These are phyloP conservation scores for Motacilla tschutschensis DNA, from an alignment of 2,113 vertebrate genomes.

Conservation along the genomic window DNA sequence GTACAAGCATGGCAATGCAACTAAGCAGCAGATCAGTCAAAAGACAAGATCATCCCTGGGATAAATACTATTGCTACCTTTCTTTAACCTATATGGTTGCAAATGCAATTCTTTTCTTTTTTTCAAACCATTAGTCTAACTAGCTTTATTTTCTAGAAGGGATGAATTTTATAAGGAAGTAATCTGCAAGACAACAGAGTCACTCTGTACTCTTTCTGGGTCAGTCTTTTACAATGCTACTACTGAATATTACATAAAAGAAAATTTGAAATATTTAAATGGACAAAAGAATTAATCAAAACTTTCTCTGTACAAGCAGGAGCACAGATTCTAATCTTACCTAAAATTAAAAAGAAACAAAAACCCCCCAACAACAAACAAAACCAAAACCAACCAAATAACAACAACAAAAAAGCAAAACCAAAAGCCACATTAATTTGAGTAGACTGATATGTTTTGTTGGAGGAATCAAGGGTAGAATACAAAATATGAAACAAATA, in stretches of 20 bases:
- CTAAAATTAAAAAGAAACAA: background rate
- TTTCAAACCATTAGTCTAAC: background rate
- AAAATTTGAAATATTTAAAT: background rate
- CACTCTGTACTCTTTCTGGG: background rate
- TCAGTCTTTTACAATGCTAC: background rate
- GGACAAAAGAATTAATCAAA: background rate
- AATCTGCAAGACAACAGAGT: background rate
- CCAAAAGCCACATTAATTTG: background rate
- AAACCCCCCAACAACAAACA: background rate
- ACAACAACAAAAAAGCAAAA: background rate
- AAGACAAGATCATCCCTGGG: background rate
- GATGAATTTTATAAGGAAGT: background rate
- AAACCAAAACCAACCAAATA: background rate
- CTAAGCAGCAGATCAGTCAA: background rate
- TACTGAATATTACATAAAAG: background rate
- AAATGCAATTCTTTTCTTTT: background rate
- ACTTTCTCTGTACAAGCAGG: background rate
- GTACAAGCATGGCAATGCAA: background rate
- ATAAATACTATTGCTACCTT: background rate
- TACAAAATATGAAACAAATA: background rate
- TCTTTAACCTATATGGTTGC: background rate
- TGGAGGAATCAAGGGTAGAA: background rate
- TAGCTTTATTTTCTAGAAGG: background rate
- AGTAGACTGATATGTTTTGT: background rate
- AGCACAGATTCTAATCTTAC: background rate